Base-by-base conservation (phyloP, 2,888 invertebrate genomes). In the Abscondita cerata region DNA sequence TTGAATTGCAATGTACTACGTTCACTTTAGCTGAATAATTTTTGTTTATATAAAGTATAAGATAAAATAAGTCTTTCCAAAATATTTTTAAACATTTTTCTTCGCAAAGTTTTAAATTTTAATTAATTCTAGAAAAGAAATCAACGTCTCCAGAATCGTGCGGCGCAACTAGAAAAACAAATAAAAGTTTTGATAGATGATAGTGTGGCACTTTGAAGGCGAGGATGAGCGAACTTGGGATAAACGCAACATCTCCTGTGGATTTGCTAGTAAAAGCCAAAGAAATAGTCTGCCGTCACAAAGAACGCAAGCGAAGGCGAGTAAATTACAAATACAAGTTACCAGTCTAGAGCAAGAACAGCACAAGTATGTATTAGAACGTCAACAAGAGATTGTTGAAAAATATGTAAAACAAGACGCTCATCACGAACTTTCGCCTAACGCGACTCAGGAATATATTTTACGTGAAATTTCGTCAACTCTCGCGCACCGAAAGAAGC, bases 131-230 rank as follows among this genome's bases (percentile, higher is more conserved):
- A 90, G 86, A 91, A 92, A 75, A 86, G 91, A 60, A 94, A 95
- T 80, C 87, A 89, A 72, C 90, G 90, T 73, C 81, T 96, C 65
- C 90, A 91, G 79, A 91, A 89, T 58, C 87, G 95, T 59, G 92
- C 92, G 41, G 91, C 91, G n/a, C 94, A 95, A 79, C 82, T 97
- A 70, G 95, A 96, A 75, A 95, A 95, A 78, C 95, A 96, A 83
- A 95, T 97, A 66, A 92, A 90, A 78, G 91, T 93, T 62, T 83
- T 98, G 66, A 95, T 96, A 68, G 92, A 93, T 73, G 96, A 97
- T 78, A 95, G 96, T 75, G 94, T 96, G 12, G 90, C 90, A 20
- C 82, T 96, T 83, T 97, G 38, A 94, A 95, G 79, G 90, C 91
- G 44, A 86, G 96, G 65, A 93, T 97, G 90, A 91, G 89, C 72